A percentile compares a stretch with the other conserved stretches of the same genome.
phyloP scores from a whole-genome alignment of 2,797 vertebrate species.

The Denticeps clupeoides region DNA sequence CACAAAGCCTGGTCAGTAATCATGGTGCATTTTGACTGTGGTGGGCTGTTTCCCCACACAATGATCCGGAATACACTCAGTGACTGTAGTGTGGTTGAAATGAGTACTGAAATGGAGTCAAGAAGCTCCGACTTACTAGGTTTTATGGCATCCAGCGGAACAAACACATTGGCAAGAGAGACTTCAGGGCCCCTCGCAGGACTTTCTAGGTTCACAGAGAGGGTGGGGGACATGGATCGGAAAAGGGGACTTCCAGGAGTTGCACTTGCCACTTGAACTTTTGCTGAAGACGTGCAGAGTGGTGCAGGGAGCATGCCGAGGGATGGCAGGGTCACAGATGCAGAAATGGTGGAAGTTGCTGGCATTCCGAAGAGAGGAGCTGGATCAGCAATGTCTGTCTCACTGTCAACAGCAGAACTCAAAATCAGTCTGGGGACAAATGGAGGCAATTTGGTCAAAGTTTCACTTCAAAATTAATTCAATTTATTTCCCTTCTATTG shows the following conservation, averaged over 20 bases:
- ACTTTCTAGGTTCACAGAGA: constrained; percentile 51
- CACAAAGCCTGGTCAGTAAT: too few species aligned
- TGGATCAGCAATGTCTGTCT: too few species aligned
- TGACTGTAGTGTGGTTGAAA: too few species aligned
- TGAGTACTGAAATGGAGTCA: too few species aligned
- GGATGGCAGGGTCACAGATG: constrained; percentile 16
- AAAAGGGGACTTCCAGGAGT: constrained; percentile 67
- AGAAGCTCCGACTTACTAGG: constrained; percentile 77
- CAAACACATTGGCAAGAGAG: constrained; percentile 72
- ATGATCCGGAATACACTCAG: too few species aligned
- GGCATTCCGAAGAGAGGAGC: background rate
- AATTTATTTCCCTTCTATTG: too few species aligned
- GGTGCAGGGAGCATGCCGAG: constrained; percentile 29
- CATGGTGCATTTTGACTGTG: too few species aligned
- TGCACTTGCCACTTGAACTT: constrained; percentile 25
- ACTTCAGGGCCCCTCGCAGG: constrained; percentile 57
- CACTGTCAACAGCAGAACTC: too few species aligned
- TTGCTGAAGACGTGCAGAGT: constrained; percentile 12
- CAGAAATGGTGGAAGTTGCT: background rate
- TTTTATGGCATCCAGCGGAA: constrained; percentile 80
- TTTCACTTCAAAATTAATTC: too few species aligned
- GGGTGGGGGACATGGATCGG: constrained; percentile 54
- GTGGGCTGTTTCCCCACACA: too few species aligned
- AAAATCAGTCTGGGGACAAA: too few species aligned
- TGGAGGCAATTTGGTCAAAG: too few species aligned